Conservation (phyloP, 2,888 invertebrate species). For the Lasius platythorax region DNA sequence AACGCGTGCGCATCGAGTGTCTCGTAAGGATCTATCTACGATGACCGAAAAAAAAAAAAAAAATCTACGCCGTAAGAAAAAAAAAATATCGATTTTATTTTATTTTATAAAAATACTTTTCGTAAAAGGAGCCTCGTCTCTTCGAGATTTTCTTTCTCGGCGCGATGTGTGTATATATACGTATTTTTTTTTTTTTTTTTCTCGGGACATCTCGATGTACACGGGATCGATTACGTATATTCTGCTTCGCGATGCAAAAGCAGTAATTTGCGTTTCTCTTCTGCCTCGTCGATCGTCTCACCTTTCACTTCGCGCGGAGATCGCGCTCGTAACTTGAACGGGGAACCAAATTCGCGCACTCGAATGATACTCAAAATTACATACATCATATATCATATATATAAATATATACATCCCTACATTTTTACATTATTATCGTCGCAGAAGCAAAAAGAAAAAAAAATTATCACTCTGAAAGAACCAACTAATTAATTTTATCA, state of each 20-base stretch:
- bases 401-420: conserved; percentile 7
- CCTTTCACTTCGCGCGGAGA: conserved; percentile 30
- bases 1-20: conserved; percentile 29
- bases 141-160: background rate
- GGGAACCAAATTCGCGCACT: conserved; percentile 41
- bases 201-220: conserved; percentile 1
- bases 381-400: conserved; percentile 9
- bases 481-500: conserved; percentile 12
- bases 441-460: conserved; percentile 3
- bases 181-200: background rate
- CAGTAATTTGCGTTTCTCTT: conserved; percentile 69
- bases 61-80: background rate
- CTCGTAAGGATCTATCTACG: background rate
- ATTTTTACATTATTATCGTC: conserved; percentile 3
- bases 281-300: conserved; percentile 65
- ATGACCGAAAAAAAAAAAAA: background rate
- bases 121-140: background rate
- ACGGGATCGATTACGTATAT: background rate
- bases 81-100: background rate
- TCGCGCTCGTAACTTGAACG: conserved; percentile 2
- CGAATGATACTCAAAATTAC: conserved; percentile 25
- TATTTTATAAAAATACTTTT: background rate
- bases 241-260: conserved; percentile 6
- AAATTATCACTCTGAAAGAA: background rate
- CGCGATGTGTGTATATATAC: background rate